Base-by-base conservation (phyloP, 2,888 invertebrate genomes). In the Chrysotoxum bicinctum region DNA sequence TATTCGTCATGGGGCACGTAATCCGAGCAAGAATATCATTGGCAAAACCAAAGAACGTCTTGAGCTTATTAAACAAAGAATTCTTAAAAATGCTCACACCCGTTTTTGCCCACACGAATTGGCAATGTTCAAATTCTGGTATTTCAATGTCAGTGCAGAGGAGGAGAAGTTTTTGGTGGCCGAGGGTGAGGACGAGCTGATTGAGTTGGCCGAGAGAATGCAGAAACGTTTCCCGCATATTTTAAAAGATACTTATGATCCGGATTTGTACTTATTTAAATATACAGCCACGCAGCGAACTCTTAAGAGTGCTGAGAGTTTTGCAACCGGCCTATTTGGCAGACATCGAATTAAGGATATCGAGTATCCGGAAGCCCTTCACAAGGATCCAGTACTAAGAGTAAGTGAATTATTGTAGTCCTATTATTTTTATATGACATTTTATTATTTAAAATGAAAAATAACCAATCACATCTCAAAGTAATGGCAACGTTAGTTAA, bases 131-230 rank as follows among this genome's bases (percentile, higher is more conserved):
- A 90, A 92, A 77, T 91, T 93, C 26, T 97, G 97, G 97, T 91
- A 92, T 52, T 91, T 92, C 66, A 90, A 92, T 64, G 90, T 95
- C 14, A 91, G 93, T 32, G 87, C 91, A 10, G 91, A 93, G 0
- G 92, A 95, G 80, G 93, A 94, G 54, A 95, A 95, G 89, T 92
- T 92, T 87, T 91, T 97, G 54, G 93, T 95, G 0, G 91, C 93
- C n/a, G 96, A 96, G 90, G 97, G 97, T 0, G 94, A 95, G 89
- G 94, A 94, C 89, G 97, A 97, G 91, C 94, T 96, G 93, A 91
- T 94, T 35, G 93, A 94, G 68, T 91, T 97, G 23, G 97, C 95
- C 14, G 94, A 95, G 90, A 93, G 97, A 88, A 95, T 95, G 93
- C 95, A 96, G 88, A 93, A 93, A 16, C 93, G 96, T 88, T 96